Evolutionary conservation across 2,888 invertebrate genomes (phyloP), one percentile per base, ranked within the genome.

Genomic region (Scrobipalpa atriplicella): DNA sequence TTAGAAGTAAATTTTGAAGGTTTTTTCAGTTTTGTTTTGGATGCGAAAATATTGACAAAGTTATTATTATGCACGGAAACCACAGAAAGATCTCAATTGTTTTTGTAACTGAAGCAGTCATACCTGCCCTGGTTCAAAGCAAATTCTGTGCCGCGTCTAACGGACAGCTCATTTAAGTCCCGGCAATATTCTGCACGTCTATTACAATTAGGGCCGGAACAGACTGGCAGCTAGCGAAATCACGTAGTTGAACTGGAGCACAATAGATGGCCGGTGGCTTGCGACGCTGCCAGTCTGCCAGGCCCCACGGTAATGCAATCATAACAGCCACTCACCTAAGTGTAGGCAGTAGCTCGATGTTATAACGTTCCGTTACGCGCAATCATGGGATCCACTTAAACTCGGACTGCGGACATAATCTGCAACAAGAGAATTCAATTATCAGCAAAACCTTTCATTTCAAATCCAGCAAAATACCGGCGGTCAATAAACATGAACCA

Each of bases 261-360:
- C 64, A 64, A 64, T 41, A 64, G 64, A 21, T 52, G 38, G 19
- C 64, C 54, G 47, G 29, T 63, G 29, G 64, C 39, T 54, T 64
- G 64, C 56, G 41, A 41, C 36, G 56, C 65, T 61, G 58, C 65
- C 60, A 61, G 65, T 16, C 61, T 56, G 51, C 29, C 38, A 36
- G 39, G n/a, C 60, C 60, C 51, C 51, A 65, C 65, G 61, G 51
- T 60, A 66, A 66, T 66, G 29, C 61, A 43, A 56, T 54, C 64
- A 64, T 61, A 66, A 68, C 65, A 64, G 36, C 62, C 70, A 76
- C 84, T 81, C 80, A 92, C 92, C 90, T 88, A 87, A 91, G 78
- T 80, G 73, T 76, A 83, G 83, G 85, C 80, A 80, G 81, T 78
- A 81, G 83, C 81, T 85, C 81, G 84, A 84, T 89, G 92, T 90